These are phyloP conservation scores for Platycnemis pennipes DNA, from an alignment of 2,888 invertebrate genomes.

Conservation along the genomic window DNA sequence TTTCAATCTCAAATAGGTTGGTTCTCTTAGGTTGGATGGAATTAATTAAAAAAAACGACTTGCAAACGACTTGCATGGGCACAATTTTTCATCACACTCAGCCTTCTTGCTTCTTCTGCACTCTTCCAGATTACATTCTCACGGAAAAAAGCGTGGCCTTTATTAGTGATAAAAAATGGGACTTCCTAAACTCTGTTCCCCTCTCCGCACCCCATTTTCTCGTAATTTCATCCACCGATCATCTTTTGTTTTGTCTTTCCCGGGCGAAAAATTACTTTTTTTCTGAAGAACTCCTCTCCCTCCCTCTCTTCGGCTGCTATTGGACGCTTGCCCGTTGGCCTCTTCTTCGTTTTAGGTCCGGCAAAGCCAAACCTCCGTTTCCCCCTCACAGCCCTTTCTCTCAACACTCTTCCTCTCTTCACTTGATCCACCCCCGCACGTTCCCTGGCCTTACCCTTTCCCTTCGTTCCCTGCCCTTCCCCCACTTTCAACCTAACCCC, in stretches of 20 bases:
- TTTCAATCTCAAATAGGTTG: neutral
- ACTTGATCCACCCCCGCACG: neutral
- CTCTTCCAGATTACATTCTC: neutral
- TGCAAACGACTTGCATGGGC: no score
- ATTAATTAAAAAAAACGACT: no score
- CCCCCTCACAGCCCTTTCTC: neutral
- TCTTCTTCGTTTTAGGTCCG: neutral
- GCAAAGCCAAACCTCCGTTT: neutral
- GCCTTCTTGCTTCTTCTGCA: neutral
- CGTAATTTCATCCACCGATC: slow-evolving; percentile 37
- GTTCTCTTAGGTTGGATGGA: neutral
- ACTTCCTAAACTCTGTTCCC: neutral
- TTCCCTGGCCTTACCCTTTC: neutral
- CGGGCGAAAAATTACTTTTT: neutral
- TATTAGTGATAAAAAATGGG: slow-evolving; percentile 6
- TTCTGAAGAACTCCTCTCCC: neutral
- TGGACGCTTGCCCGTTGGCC: neutral
- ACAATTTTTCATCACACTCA: neutral
- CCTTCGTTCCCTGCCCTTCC: neutral
- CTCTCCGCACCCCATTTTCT: neutral
- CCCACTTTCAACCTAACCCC: no score
- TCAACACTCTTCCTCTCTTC: neutral
- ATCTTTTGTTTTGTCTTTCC: neutral
- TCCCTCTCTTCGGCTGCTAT: neutral
- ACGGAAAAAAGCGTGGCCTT: neutral